Conservation (phyloP, 2,888 invertebrate species). For the Apoda limacodes region DNA sequence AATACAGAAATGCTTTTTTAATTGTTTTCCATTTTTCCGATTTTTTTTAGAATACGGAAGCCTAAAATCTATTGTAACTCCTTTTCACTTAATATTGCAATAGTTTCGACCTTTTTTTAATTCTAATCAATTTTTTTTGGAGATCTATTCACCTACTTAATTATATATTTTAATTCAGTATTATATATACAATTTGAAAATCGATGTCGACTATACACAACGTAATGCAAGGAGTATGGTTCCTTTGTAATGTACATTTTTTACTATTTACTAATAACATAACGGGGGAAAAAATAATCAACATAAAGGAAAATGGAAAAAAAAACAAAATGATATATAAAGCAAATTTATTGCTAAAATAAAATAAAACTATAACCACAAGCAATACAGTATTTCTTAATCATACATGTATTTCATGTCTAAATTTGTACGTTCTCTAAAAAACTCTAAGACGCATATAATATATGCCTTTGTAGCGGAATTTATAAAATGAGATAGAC, state of each 20-base stretch:
- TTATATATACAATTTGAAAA: too few relatives aligned
- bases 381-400: conserved; percentile 56
- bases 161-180: conserved; percentile 33
- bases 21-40: conserved; percentile 17
- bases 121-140: conserved; percentile 31
- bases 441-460: conserved; percentile 39
- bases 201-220: conserved; percentile 57
- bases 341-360: conserved; percentile 70
- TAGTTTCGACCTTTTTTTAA: conserved; percentile 51
- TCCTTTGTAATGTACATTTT: conserved; percentile 58
- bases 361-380: conserved; percentile 65
- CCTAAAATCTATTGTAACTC: conserved; percentile 31
- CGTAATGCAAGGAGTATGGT: conserved; percentile 67
- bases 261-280: conserved; percentile 28
- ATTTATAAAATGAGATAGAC: background rate
- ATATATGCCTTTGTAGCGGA: conserved; percentile 21
- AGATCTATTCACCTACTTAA: conserved; percentile 38
- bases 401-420: conserved; percentile 39
- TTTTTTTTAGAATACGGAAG: conserved; percentile 31
- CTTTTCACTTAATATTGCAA: conserved; percentile 21
- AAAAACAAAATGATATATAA: conserved; percentile 55
- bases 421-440: conserved; percentile 61
- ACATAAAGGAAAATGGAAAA: conserved; percentile 46
- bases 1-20: conserved; percentile 20
- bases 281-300: conserved; percentile 27